These are phyloP conservation scores for Epistrophe eligans DNA, from an alignment of 2,888 invertebrate genomes.

Conservation along the genomic window DNA sequence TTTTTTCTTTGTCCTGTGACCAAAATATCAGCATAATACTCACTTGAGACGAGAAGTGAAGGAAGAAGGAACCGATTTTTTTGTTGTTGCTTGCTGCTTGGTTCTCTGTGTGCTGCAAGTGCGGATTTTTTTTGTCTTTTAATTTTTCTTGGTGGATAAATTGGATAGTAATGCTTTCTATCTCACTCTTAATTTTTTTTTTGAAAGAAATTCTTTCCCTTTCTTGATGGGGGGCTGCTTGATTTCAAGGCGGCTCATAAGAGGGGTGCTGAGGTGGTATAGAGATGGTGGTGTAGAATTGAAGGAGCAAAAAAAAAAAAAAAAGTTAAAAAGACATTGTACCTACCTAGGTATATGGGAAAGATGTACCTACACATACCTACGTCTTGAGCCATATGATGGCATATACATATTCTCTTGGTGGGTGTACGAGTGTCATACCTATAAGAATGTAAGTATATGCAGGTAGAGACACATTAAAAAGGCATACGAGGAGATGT, in stretches of 20 bases:
- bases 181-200: constrained; percentile 57
- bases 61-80: constrained; percentile 35
- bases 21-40: constrained; percentile 74
- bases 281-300: not conserved
- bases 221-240: constrained; percentile 41
- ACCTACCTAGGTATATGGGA: constrained; percentile 36
- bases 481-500: constrained; percentile 60
- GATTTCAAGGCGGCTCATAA: constrained; percentile 19
- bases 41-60: constrained; percentile 53
- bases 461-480: constrained; percentile 68
- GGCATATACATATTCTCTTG: constrained; percentile 25
- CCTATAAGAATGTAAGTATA: constrained; percentile 44
- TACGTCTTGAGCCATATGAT: constrained; percentile 14
- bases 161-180: constrained; percentile 71
- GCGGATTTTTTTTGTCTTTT: constrained; percentile 65
- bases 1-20: constrained; percentile 56
- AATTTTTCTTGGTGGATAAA: constrained; percentile 72
- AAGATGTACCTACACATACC: constrained; percentile 14
- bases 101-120: constrained; percentile 50
- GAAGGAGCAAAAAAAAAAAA: constrained; percentile 7
- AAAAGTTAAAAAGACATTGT: constrained; percentile 17
- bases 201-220: constrained; percentile 31
- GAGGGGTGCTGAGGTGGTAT: not conserved
- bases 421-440: constrained; percentile 59
- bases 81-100: too few relatives aligned